A percentile compares a stretch with the other conserved stretches of the same genome.
Evolutionary conservation across 1,140 invertebrate species (phyloP).

Genomic region (Sminthurides bifidus): DNA sequence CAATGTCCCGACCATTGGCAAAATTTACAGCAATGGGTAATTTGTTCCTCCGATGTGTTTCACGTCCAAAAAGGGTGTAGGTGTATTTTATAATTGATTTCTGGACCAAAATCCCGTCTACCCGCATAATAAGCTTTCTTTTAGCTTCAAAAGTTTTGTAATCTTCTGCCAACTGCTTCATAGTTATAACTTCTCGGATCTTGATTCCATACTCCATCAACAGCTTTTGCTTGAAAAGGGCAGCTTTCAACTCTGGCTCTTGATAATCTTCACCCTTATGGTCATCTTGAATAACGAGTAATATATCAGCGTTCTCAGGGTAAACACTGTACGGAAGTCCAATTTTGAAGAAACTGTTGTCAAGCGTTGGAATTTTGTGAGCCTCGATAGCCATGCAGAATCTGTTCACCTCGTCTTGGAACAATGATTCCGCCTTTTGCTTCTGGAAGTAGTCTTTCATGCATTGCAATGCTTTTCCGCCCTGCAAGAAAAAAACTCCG

Average conservation of each 20-base stretch:
- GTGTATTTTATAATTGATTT: constrained; percentile 17
- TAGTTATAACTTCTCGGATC: constrained; percentile 22
- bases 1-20: constrained; percentile 10
- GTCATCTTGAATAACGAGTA: constrained; percentile 23
- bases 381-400: constrained; percentile 19
- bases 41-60: constrained; percentile 28
- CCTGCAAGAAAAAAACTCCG: constrained; percentile 12
- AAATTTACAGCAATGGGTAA: constrained; percentile 9
- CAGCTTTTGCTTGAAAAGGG: constrained; percentile 5
- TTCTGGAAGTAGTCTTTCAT: constrained; percentile 5
- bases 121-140: constrained; percentile 17
- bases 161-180: constrained; percentile 26
- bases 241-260: constrained; percentile 18
- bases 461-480: constrained; percentile 2
- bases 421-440: constrained; percentile 15
- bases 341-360: constrained; percentile 24
- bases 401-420: constrained; percentile 12
- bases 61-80: constrained; percentile 19
- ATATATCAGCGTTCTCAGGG: constrained; percentile 4
- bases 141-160: constrained; percentile 28
- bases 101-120: constrained; percentile 21
- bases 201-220: constrained; percentile 9
- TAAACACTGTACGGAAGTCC: constrained; percentile 16
- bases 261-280: constrained; percentile 20
- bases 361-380: constrained; percentile 19